Evolutionary conservation across 2,113 vertebrate genomes (phyloP).

Genomic region (Microcebus jonahi): DNA sequence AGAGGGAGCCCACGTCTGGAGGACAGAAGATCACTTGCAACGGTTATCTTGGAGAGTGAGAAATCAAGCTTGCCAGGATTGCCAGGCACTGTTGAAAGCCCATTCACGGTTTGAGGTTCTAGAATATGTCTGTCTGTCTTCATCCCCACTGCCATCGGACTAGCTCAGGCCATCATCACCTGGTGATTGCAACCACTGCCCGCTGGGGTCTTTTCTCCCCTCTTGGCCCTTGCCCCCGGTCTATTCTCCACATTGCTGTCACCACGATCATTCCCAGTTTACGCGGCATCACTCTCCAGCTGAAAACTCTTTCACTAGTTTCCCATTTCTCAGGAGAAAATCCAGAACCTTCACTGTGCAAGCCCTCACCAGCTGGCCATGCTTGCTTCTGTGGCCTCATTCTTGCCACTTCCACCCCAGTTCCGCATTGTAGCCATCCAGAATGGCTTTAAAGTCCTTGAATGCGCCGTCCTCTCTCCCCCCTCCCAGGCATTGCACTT

Average conservation of each 20-base stretch:
- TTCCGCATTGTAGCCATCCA: background rate
- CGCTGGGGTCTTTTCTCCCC: background rate
- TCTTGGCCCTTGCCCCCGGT: background rate
- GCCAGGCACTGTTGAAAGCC: background rate
- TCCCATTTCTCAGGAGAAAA: background rate
- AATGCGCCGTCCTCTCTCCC: background rate
- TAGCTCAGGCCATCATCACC: background rate
- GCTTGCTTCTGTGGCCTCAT: background rate
- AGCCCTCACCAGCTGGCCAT: too few species aligned
- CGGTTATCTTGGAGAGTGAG: background rate
- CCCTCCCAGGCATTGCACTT: background rate
- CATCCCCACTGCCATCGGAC: background rate
- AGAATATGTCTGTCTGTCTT: background rate
- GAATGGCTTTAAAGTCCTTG: too few species aligned
- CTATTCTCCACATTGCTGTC: too few species aligned
- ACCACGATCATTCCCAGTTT: too few species aligned
- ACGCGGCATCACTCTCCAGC: background rate
- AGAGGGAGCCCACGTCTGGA: background rate
- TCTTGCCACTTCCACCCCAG: background rate
- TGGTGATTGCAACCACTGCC: fast-evolving
- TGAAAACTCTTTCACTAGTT: background rate
- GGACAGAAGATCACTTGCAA: background rate
- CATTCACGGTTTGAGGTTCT: background rate
- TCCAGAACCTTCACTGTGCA: background rate
- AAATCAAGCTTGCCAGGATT: background rate